These are phyloP conservation scores for Andrena dorsata DNA, from an alignment of 2,888 invertebrate genomes.

Conservation along the genomic window DNA sequence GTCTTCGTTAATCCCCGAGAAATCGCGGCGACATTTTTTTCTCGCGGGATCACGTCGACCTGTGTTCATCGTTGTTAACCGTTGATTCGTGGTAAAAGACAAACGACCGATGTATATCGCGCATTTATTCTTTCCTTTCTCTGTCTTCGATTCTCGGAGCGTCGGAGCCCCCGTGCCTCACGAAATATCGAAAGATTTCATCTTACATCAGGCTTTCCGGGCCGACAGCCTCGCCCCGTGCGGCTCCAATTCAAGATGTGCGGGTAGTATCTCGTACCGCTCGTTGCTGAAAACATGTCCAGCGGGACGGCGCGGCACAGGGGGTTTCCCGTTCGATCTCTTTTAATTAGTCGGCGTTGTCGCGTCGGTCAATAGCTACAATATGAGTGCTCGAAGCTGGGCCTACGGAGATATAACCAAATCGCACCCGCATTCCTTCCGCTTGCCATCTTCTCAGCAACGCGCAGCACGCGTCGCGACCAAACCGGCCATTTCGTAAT, in stretches of 20 bases:
- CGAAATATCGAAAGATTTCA: too few relatives aligned
- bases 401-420: too few relatives aligned
- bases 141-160: background rate
- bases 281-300: too few relatives aligned
- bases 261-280: background rate
- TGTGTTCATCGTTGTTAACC: slow-evolving; percentile 6
- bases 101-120: slow-evolving; percentile 41
- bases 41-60: slow-evolving; percentile 1
- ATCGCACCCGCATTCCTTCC: too few relatives aligned
- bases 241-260: background rate
- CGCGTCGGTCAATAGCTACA: too few relatives aligned
- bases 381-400: too few relatives aligned
- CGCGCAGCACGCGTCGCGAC: background rate
- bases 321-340: too few relatives aligned
- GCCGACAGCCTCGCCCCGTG: background rate
- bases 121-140: slow-evolving; percentile 22
- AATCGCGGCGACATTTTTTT: background rate
- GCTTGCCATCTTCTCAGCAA: too few relatives aligned
- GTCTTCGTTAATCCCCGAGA: background rate
- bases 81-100: slow-evolving; percentile 52
- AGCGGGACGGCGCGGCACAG: too few relatives aligned
- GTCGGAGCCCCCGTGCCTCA: too few relatives aligned
- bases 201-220: too few relatives aligned
- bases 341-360: too few relatives aligned
- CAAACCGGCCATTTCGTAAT: slow-evolving; percentile 15